Evolutionary conservation across 2,797 vertebrate genomes (phyloP), one percentile per base, ranked within the genome.

Genomic region (Channa striata): DNA sequence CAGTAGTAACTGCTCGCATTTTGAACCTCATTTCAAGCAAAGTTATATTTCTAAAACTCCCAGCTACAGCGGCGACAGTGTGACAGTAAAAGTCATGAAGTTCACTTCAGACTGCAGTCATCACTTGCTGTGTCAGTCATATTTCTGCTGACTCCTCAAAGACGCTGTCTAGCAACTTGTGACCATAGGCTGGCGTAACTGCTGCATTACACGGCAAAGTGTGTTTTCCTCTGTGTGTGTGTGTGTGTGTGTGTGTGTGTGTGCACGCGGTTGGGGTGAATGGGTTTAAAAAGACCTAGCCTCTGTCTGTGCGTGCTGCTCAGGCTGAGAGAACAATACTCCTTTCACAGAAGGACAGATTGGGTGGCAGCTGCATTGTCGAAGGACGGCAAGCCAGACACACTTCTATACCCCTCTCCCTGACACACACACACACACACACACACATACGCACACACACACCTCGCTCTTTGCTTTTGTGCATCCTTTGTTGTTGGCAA

Each of bases 361-460:
- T 95, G 96, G 93, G 92, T 95, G 95, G 95, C 96, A 97, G 96
- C 95, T 96, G 92, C 94, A 95, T 97, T 97, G 95, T 97, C 96
- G 93, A 93, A 85, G 0, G 87, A 95, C 93, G 85, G 96, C 95
- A 95, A 95, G 95, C 96, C 96, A 98, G 97, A 98, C 95, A 95
- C 94, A 97, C 96, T 97, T 95, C 94, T 95, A 87, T 91, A 93
- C 91, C 89, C 72, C 80, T 63, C 12, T 70, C n/a, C 50, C 17
- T 43, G 21, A 40, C 16, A 8, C 52, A 60, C 53, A 77, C 77
- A 79, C 69, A 39, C 66, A 64, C 39, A 48, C 42, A 34, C 10
- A 44, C 52, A 39, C 64, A 50, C 63, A 56, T 50, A 59, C 62
- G 42, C 76, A 40, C 70, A 47, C 46, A 71, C 67, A 81, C 78